Base-by-base conservation (phyloP, 2,113 vertebrate genomes). In the Oreocharis arfaki region DNA sequence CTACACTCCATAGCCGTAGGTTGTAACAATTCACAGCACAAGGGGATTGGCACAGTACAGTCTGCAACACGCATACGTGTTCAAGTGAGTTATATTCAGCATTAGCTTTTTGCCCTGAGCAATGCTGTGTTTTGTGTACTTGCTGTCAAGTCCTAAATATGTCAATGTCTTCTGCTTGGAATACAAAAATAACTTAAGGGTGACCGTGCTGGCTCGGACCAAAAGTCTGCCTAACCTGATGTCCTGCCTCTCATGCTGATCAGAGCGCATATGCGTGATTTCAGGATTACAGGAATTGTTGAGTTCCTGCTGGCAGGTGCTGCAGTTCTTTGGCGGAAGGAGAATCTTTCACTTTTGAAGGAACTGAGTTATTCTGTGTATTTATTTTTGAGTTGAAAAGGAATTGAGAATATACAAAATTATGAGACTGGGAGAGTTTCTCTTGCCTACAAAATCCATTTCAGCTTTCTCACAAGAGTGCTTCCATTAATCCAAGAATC, bases 51-150 rank as follows among this genome's bases (percentile, higher is more conserved):
- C 47, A 13, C 32, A 17, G 50, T 0, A 2, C 47, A 32, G 17
- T 32, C 50, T 88, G 70, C 70, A 75, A 4, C 76, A 33, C 2
- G 0, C 26, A 3, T 13, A 50, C 0, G 0, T 63, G 20, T 39
- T 52, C 4, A 6, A 57, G 57, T 44, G 90, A 84, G 20, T 84
- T 84, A 55, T 19, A 53, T 27, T 50, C 4, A 5, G 63, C 49
- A 39, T 89, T n/a, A 78, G 39, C 52, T 64, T 89, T 47, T 75
- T 86, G 93, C 86, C 63, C 81, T 75, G 35, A 81, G 67, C 41
- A 1, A 42, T 68, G n/a, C 16, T 90, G 33, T 57, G 55, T 50
- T 87, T 76, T 79, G 85, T 74, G 67, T 85, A 53, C 46, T 87
- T 35, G 19, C 57, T 79, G 76, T 92, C 42, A 79, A 63, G 61